These are phyloP conservation scores for Lithophane socia DNA, from an alignment of 2,888 invertebrate genomes.

Conservation along the genomic window DNA sequence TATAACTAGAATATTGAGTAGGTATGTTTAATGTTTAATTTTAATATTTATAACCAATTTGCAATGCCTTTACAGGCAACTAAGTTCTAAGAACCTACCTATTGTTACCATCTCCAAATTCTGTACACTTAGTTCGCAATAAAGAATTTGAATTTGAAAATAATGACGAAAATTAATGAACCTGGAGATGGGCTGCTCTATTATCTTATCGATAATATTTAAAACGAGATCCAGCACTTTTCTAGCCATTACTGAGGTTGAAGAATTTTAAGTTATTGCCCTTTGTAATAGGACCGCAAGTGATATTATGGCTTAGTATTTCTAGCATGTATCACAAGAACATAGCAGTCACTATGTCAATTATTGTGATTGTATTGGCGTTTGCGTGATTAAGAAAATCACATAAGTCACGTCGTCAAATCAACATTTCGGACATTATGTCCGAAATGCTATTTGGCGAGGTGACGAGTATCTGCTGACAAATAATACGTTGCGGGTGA, in stretches of 20 bases:
- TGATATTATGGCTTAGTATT: neutral
- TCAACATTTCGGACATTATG: no score
- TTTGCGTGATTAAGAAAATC: neutral
- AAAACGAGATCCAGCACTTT: neutral
- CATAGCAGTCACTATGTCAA: no score
- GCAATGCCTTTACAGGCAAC: no score
- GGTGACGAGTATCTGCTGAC: neutral
- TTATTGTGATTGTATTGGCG: neutral
- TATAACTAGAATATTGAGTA: no score
- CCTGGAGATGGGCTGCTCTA: neutral
- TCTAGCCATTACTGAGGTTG: neutral
- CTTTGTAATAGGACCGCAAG: neutral
- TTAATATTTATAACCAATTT: no score
- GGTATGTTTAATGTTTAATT: no score
- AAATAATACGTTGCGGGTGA: neutral
- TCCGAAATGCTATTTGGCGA: neutral
- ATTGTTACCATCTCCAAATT: no score
- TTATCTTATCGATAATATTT: constrained; percentile 25
- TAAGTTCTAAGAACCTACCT: no score
- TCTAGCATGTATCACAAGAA: neutral
- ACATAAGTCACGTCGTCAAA: neutral
- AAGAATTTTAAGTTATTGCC: neutral
- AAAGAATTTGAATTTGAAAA: no score
- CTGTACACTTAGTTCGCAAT: no score
- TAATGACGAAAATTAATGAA: neutral